phyloP scores from a whole-genome alignment of 2,888 invertebrate species.

The Athripsodes cinereus region DNA sequence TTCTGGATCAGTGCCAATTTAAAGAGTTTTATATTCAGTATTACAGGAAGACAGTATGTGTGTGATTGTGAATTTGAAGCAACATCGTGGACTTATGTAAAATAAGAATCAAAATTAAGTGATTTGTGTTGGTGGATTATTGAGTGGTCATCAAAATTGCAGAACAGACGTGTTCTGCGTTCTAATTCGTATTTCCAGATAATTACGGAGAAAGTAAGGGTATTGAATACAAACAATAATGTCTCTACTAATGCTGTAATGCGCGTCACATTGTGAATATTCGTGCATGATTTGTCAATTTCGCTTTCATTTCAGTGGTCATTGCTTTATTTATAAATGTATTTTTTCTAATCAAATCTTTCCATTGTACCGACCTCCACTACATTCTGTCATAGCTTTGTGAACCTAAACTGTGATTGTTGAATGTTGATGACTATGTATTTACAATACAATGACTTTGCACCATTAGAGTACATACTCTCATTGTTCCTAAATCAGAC shows the following conservation, averaged over 20 bases:
- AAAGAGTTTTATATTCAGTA: background rate
- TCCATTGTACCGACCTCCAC: too few species aligned
- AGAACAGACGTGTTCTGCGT: too few species aligned
- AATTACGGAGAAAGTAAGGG: conserved; percentile 22
- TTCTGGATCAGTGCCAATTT: conserved; percentile 43
- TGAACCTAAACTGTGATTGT: too few species aligned
- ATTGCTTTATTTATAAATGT: too few species aligned
- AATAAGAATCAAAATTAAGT: conserved; percentile 10
- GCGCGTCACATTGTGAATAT: conserved; percentile 19
- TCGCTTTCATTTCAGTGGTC: conserved; percentile 16
- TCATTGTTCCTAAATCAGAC: too few species aligned
- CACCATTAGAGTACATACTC: too few species aligned
- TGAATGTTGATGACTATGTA: too few species aligned
- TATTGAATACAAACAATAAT: conserved; percentile 1
- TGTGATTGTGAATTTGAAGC: background rate
- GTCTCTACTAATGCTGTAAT: conserved; percentile 8
- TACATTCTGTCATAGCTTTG: too few species aligned
- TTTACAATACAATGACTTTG: too few species aligned
- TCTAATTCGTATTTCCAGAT: conserved; percentile 14
- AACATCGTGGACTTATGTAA: too few species aligned
- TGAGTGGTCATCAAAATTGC: background rate
- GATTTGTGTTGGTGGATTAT: conserved; percentile 6
- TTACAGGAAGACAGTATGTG: background rate
- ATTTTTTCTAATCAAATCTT: too few species aligned
- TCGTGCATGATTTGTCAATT: conserved; percentile 20